These are phyloP conservation scores for Cheilinus undulatus DNA, from an alignment of 2,113 vertebrate genomes.

Conservation along the genomic window DNA sequence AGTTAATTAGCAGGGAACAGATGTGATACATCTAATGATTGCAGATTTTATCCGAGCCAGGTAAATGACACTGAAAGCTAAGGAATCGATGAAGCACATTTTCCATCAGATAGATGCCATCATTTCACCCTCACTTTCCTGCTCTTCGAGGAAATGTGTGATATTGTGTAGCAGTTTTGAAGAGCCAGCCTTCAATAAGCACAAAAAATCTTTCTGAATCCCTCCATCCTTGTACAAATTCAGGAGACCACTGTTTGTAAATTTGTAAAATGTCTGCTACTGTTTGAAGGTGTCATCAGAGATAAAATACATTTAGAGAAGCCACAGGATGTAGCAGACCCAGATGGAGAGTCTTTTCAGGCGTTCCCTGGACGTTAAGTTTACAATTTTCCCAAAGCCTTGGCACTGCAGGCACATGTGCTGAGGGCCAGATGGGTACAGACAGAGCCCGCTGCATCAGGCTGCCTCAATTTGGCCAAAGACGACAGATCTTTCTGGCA, in stretches of 20 bases:
- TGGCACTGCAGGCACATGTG: conserved; percentile 69
- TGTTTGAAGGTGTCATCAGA: conserved; percentile 62
- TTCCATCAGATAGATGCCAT: conserved; percentile 8
- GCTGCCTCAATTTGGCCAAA: conserved; percentile 57
- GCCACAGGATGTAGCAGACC: conserved; percentile 64
- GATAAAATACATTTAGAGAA: conserved; percentile 77
- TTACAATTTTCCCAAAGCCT: conserved; percentile 70
- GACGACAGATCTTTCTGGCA: conserved; percentile 56
- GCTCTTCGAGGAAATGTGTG: conserved; percentile 42
- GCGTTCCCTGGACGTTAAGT: conserved; percentile 48
- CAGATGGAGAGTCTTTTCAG: conserved; percentile 58
- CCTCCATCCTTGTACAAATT: conserved; percentile 50
- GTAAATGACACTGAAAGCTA: conserved; percentile 36
- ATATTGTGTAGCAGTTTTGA: conserved; percentile 60
- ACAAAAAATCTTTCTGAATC: conserved; percentile 31
- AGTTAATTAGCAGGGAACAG: conserved; percentile 60
- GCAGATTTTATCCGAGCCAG: conserved; percentile 45
- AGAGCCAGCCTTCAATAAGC: conserved; percentile 79
- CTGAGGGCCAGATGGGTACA: conserved; percentile 69
- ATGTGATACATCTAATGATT: conserved; percentile 46
- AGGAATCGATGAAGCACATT: conserved; percentile 49
- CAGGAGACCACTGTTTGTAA: conserved; percentile 55
- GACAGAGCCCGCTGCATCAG: conserved; percentile 63
- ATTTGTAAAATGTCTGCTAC: conserved; percentile 73
- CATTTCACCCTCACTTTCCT: conserved; percentile 11